A percentile compares a stretch with the other conserved stretches of the same genome.
Evolutionary conservation across 1,140 invertebrate genomes (phyloP).

Genomic region (Pogonognathellus flavescens): DNA sequence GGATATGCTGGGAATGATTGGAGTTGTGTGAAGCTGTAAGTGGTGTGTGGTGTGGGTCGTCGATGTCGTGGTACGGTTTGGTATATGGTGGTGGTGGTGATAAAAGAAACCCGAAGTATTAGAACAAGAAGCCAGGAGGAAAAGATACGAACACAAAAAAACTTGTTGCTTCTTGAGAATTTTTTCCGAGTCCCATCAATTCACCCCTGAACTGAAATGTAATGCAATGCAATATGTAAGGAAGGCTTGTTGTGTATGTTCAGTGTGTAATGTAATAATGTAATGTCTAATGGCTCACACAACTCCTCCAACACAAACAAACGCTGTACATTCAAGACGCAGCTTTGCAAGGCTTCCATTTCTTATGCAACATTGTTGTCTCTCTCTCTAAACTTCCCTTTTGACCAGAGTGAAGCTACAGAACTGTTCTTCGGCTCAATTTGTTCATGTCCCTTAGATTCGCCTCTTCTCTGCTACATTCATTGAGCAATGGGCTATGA

Average conservation of each 20-base stretch:
- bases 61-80: background rate
- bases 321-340: too few species aligned
- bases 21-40: background rate
- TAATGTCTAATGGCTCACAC: background rate
- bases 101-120: constrained; percentile 50
- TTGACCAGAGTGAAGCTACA: too few species aligned
- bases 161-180: constrained; percentile 57
- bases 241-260: background rate
- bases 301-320: too few species aligned
- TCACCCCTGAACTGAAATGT: constrained; percentile 53
- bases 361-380: too few species aligned
- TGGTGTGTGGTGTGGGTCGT: background rate
- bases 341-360: too few species aligned
- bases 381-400: too few species aligned
- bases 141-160: constrained; percentile 54
- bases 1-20: too few species aligned
- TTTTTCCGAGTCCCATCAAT: constrained; percentile 48
- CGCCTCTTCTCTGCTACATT: too few species aligned
- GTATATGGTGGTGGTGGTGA: constrained; percentile 17
- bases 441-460: too few species aligned
- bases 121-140: constrained; percentile 44
- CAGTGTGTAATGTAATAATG: constrained; percentile 32
- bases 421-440: too few species aligned
- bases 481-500: too few species aligned
- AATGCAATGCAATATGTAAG: constrained; percentile 33